A percentile compares a stretch with the other conserved stretches of the same genome.
Evolutionary conservation across 2,797 vertebrate species (phyloP).

Genomic region (Hyperoplus immaculatus): DNA sequence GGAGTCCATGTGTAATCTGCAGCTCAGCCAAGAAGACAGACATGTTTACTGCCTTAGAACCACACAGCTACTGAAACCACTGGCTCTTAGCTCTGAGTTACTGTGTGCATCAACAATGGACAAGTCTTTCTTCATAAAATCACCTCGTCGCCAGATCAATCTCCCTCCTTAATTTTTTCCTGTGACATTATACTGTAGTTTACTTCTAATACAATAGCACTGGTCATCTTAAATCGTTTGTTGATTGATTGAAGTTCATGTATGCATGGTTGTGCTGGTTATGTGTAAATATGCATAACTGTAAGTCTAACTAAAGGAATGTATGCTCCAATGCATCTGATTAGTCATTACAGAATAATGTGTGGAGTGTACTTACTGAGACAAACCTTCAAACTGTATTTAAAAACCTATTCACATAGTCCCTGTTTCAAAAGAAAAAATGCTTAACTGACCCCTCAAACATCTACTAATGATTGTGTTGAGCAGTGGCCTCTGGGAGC

Average conservation of each 20-base stretch:
- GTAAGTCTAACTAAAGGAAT: too few relatives aligned
- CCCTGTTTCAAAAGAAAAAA: conserved; percentile 54
- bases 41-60: conserved; percentile 45
- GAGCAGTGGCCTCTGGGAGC: conserved; percentile 29
- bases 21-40: conserved; percentile 38
- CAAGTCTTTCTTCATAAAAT: not conserved
- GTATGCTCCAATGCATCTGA: too few relatives aligned
- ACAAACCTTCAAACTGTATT: conserved; percentile 53
- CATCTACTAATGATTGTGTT: conserved; percentile 61
- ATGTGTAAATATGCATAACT: too few relatives aligned
- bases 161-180: not conserved
- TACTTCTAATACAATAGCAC: not conserved
- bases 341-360: conserved; percentile 25
- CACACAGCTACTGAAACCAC: conserved; percentile 21
- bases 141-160: not conserved
- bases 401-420: conserved; percentile 71
- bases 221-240: not conserved
- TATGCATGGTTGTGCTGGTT: too few relatives aligned
- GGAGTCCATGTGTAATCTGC: conserved; percentile 84
- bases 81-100: conserved; percentile 16
- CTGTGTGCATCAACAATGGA: not conserved
- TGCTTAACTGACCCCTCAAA: conserved; percentile 69
- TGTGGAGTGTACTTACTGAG: conserved; percentile 30
- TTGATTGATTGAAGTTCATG: not conserved
- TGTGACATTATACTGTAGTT: not conserved